Conservation (phyloP, 2,113 vertebrate genomes). For the Bubalus kerabau region DNA sequence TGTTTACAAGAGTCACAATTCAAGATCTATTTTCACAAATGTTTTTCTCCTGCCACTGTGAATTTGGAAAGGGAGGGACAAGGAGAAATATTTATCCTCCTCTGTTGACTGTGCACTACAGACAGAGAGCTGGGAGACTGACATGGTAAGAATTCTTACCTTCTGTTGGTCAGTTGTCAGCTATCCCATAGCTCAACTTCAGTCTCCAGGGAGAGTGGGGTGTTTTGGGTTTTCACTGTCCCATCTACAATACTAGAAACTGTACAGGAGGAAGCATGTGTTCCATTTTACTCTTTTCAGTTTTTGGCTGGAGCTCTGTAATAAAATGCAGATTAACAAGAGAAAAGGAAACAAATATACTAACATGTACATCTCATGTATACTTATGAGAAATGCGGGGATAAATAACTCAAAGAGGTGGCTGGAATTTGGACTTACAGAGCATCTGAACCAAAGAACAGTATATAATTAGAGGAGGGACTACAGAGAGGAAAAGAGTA, state of each 20-base stretch:
- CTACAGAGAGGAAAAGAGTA: not conserved
- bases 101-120: not conserved
- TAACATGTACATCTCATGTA: not conserved
- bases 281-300: not conserved
- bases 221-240: not conserved
- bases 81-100: not conserved
- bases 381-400: not conserved
- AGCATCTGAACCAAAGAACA: not conserved
- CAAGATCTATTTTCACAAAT: not conserved
- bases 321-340: not conserved
- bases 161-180: not conserved
- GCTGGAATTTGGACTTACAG: not conserved
- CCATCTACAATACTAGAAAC: not conserved
- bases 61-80: not conserved
- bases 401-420: not conserved
- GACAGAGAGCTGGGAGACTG: not conserved
- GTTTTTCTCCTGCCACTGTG: not conserved
- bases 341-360: not conserved
- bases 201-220: not conserved
- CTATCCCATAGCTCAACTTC: not conserved
- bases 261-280: not conserved
- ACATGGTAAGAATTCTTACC: not conserved
- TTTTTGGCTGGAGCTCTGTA: not conserved
- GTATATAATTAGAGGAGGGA: not conserved
- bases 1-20: not conserved